These are phyloP conservation scores for Mamestra brassicae DNA, from an alignment of 2,888 invertebrate genomes.

Conservation along the genomic window DNA sequence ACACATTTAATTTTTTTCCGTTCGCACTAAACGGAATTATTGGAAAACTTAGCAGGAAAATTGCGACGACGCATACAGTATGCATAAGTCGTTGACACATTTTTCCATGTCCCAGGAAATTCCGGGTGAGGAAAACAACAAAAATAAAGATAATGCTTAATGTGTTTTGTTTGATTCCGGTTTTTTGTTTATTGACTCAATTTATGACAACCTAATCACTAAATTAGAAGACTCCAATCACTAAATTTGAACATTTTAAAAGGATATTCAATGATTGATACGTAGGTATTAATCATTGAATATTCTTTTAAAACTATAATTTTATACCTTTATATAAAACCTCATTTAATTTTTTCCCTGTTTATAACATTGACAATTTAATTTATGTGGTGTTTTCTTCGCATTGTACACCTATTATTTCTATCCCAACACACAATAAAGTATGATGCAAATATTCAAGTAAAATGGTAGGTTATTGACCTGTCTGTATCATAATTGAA, in stretches of 20 bases:
- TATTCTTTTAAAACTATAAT: no score
- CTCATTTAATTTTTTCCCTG: not conserved
- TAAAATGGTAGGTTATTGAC: slow-evolving; percentile 4
- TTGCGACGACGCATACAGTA: not conserved
- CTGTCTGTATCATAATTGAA: not conserved
- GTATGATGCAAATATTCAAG: not conserved
- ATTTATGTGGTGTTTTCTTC: not conserved
- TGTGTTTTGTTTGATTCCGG: slow-evolving; percentile 7
- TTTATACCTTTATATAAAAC: not conserved
- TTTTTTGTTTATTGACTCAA: not conserved
- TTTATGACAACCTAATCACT: not conserved
- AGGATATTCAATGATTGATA: not conserved
- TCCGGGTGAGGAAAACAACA: slow-evolving; percentile 24
- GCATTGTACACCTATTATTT: not conserved
- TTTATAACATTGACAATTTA: not conserved
- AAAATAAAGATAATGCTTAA: not conserved
- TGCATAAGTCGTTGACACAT: slow-evolving; percentile 18
- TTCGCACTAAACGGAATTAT: slow-evolving; percentile 27
- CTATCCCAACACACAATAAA: not conserved
- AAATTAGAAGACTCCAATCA: not conserved
- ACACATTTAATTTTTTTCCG: slow-evolving; percentile 16
- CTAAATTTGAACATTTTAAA: not conserved
- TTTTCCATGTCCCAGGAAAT: slow-evolving; percentile 40
- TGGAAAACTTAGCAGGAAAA: slow-evolving; percentile 44
- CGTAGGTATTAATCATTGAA: no score